A percentile compares a stretch with the other conserved stretches of the same genome.
phyloP scores from a whole-genome alignment of 2,113 vertebrate genomes.

The Brachyistius frenatus region DNA sequence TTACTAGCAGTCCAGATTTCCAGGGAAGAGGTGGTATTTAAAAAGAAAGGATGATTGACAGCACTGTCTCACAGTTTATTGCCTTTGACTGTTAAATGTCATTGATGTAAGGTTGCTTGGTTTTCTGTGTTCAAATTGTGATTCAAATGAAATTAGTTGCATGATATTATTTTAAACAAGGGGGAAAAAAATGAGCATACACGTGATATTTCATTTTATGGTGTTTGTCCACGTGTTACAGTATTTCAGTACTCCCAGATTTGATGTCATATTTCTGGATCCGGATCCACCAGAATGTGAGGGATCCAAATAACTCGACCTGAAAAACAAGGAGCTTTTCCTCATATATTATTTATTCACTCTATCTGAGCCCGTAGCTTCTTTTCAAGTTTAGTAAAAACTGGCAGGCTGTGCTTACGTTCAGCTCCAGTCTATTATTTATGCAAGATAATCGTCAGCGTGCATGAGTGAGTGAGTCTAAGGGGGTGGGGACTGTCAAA shows the following conservation, averaged over 20 bases:
- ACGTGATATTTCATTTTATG: too few relatives aligned
- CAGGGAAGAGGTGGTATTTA: constrained; percentile 2
- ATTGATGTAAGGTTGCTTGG: neutral
- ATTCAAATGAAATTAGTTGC: neutral
- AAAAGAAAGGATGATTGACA: constrained; percentile 21
- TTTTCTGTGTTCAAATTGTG: neutral
- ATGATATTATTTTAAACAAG: neutral
- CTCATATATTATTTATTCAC: constrained; percentile 57
- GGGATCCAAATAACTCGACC: neutral
- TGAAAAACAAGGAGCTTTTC: constrained; percentile 29
- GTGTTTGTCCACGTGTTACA: too few relatives aligned
- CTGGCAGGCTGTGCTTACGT: constrained; percentile 45
- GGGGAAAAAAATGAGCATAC: neutral
- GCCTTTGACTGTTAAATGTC: constrained; percentile 19
- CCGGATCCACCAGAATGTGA: constrained; percentile 14
- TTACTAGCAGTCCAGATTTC: neutral
- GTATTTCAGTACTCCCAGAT: too few relatives aligned
- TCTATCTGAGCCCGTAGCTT: constrained; percentile 11
- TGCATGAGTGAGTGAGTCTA: neutral
- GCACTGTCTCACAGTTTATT: neutral
- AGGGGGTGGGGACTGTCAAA: neutral
- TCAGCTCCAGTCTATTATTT: constrained; percentile 50
- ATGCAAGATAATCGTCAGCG: constrained; percentile 46
- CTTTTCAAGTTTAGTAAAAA: constrained; percentile 55
- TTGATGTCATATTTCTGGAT: constrained; percentile 1